Conservation (phyloP, 2,888 invertebrate species). For the Tolmerus cingulatus region DNA sequence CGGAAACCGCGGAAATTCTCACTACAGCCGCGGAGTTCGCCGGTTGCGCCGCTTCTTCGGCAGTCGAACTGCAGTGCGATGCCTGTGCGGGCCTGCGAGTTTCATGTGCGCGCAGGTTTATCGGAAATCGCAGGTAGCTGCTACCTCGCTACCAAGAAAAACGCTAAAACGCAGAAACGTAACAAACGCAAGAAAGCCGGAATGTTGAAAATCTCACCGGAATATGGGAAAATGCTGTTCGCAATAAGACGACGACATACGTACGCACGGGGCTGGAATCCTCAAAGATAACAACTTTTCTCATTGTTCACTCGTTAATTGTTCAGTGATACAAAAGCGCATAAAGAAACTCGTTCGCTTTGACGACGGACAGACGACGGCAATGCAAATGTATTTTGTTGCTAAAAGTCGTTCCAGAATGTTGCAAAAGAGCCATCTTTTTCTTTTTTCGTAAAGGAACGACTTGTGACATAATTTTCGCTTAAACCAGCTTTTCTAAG, state of each 20-base stretch:
- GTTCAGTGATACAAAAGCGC: constrained; percentile 2
- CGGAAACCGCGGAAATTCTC: constrained; percentile 21
- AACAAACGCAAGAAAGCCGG: background rate
- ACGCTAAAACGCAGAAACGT: background rate
- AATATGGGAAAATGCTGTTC: background rate
- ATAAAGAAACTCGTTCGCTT: background rate
- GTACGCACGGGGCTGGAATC: background rate
- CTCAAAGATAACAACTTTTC: background rate
- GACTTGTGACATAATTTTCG: background rate
- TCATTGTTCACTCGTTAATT: constrained; percentile 2
- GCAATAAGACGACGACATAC: background rate
- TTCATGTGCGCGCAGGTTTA: constrained; percentile 19
- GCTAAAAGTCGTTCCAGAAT: background rate
- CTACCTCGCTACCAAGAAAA: background rate
- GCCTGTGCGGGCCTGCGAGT: background rate
- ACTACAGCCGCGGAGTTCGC: background rate
- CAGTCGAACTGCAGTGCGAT: background rate
- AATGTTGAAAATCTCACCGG: background rate
- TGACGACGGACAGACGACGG: background rate
- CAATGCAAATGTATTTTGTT: background rate
- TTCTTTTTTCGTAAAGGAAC: background rate
- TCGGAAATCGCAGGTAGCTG: background rate
- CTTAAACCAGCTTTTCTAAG: background rate
- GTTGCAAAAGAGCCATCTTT: background rate
- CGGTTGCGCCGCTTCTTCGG: background rate